Percentiles rank a stretch among this genome's conserved stretches.
These are phyloP conservation scores for Sander lucioperca DNA, from an alignment of 2,113 vertebrate genomes.

Conservation along the genomic window DNA sequence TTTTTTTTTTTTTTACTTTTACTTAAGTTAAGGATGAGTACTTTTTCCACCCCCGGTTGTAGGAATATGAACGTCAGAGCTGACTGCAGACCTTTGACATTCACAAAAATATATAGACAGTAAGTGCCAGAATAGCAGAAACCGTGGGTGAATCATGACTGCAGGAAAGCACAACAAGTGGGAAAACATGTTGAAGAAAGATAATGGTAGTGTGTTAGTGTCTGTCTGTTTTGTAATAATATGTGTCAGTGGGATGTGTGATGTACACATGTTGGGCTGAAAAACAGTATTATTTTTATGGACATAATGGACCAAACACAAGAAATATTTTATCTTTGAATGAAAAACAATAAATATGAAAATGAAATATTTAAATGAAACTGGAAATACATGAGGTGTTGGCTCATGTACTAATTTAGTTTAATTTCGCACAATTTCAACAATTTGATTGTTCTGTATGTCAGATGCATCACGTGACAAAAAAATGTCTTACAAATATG, in stretches of 20 bases:
- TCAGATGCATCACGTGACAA: not conserved
- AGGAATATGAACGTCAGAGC: constrained; percentile 36
- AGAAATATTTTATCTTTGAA: not conserved
- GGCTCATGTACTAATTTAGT: not conserved
- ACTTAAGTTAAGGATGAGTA: no score
- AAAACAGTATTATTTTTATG: not conserved
- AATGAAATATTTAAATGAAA: not conserved
- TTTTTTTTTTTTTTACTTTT: no score
- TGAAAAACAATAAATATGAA: not conserved
- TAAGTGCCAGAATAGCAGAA: constrained; percentile 38
- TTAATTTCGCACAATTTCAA: not conserved
- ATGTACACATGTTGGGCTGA: constrained; percentile 3
- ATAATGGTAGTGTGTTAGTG: constrained; percentile 31
- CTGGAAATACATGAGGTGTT: not conserved
- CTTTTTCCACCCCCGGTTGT: no score
- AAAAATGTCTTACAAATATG: not conserved
- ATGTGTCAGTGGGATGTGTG: constrained; percentile 4
- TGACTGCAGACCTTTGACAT: constrained; percentile 58
- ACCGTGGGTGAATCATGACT: constrained; percentile 46
- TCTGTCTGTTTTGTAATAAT: not conserved
- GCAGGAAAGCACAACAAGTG: constrained; percentile 36
- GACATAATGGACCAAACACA: not conserved
- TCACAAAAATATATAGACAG: constrained; percentile 47
- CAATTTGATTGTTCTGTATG: not conserved
- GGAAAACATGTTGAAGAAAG: constrained; percentile 35